phyloP scores from a whole-genome alignment of 35 echinoderm and acorn worm species.

The Diadema setosum region DNA sequence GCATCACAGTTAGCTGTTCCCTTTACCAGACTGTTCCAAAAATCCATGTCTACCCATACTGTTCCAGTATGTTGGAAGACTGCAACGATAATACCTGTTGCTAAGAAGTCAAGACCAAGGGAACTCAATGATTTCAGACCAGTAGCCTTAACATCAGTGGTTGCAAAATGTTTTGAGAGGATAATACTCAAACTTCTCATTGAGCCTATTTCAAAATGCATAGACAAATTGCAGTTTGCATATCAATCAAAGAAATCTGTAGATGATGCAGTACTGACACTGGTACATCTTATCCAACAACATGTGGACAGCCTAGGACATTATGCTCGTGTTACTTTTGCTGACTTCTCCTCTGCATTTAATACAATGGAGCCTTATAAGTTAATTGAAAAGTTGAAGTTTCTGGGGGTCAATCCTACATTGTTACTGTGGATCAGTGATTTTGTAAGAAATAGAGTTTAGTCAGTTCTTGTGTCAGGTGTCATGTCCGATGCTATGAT shows the following conservation, averaged over 20 bases:
- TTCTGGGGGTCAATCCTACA: not conserved
- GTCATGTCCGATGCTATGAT: too few species aligned
- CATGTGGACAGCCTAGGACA: too few species aligned
- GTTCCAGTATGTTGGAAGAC: not conserved
- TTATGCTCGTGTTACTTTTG: not conserved
- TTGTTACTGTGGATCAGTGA: not conserved
- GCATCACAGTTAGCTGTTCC: not conserved
- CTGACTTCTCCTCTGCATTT: not conserved
- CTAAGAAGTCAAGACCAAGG: not conserved
- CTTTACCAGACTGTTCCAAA: not conserved
- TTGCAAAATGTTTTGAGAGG: not conserved
- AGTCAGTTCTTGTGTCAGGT: not conserved
- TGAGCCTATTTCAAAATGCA: too few species aligned
- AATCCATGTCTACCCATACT: not conserved
- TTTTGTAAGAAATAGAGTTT: not conserved
- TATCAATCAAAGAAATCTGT: too few species aligned
- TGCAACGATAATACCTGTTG: not conserved
- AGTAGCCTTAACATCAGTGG: not conserved
- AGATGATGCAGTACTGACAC: too few species aligned
- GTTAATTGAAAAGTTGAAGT: not conserved
- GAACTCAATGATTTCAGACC: not conserved
- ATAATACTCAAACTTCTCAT: too few species aligned
- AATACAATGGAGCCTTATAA: not conserved
- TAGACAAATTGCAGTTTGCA: too few species aligned
- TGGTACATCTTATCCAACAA: too few species aligned